phyloP scores from a whole-genome alignment of 2,797 vertebrate genomes.

The Enteromius fasciolatus region DNA sequence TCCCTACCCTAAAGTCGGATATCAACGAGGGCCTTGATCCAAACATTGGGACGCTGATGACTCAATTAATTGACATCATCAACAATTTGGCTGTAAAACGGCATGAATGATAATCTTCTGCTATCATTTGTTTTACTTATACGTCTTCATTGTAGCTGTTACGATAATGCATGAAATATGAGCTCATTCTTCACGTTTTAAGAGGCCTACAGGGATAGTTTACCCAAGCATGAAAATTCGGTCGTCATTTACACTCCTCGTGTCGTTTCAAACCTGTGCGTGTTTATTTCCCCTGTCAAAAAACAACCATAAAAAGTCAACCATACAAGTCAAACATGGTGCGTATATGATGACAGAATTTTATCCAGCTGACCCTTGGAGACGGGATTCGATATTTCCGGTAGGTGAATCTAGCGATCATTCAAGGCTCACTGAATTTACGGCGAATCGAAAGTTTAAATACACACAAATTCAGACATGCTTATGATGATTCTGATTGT shows the following conservation, averaged over 20 bases:
- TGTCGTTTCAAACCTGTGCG: not conserved
- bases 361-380: not conserved
- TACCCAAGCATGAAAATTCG: not conserved
- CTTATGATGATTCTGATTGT: not conserved
- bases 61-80: constrained; percentile 12
- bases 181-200: not conserved
- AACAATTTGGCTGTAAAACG: constrained; percentile 3
- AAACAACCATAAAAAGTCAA: not conserved
- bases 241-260: not conserved
- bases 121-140: constrained; percentile 2
- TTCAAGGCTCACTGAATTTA: not conserved
- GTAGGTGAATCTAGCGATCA: not conserved
- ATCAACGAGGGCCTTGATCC: not conserved
- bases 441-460: not conserved
- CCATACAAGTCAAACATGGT: not conserved
- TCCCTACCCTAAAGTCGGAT: not conserved
- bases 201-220: not conserved
- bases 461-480: not conserved
- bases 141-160: not conserved
- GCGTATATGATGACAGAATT: not conserved
- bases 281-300: not conserved
- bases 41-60: not conserved
- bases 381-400: not conserved
- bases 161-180: not conserved
- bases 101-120: not conserved